A percentile compares a stretch with the other conserved stretches of the same genome.
Evolutionary conservation across 2,113 vertebrate species (phyloP).

Genomic region (Mohoua ochrocephala): DNA sequence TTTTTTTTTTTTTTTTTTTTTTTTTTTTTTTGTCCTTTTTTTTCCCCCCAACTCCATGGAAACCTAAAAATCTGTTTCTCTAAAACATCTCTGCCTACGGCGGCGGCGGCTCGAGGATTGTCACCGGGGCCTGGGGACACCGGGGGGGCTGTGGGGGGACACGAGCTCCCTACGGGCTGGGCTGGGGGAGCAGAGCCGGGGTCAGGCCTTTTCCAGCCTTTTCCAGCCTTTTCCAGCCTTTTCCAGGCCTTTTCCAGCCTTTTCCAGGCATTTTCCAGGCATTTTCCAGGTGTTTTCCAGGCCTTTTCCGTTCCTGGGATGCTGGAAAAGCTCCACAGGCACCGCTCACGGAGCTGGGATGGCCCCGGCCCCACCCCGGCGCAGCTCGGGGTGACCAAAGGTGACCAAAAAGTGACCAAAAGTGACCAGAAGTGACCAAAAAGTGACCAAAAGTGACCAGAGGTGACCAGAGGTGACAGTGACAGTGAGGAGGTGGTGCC

Average conservation of each 20-base stretch:
- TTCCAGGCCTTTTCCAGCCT: background rate
- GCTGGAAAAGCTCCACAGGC: background rate
- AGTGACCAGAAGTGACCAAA: background rate
- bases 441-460: background rate
- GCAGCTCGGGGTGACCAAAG: background rate
- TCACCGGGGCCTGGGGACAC: too few species aligned
- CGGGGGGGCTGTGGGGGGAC: too few species aligned
- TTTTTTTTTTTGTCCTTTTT: too few species aligned
- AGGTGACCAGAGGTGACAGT: background rate
- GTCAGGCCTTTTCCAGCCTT: fast-evolving
- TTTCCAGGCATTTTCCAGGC: background rate
- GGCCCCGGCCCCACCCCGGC: too few species aligned
- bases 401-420: background rate
- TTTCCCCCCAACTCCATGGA: constrained; percentile 41
- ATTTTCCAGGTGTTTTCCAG: background rate
- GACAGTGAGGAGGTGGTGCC: background rate
- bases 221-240: fast-evolving
- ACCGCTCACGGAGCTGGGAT: too few species aligned
- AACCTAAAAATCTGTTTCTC: constrained; percentile 60
- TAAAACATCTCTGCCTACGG: constrained; percentile 40
- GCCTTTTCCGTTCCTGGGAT: background rate
- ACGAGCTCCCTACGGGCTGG: too few species aligned
- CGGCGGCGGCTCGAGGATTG: constrained; percentile 67
- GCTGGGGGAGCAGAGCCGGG: background rate
- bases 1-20: too few species aligned